These are phyloP conservation scores for Hypsopygia costalis DNA, from an alignment of 2,888 invertebrate species.

Conservation along the genomic window DNA sequence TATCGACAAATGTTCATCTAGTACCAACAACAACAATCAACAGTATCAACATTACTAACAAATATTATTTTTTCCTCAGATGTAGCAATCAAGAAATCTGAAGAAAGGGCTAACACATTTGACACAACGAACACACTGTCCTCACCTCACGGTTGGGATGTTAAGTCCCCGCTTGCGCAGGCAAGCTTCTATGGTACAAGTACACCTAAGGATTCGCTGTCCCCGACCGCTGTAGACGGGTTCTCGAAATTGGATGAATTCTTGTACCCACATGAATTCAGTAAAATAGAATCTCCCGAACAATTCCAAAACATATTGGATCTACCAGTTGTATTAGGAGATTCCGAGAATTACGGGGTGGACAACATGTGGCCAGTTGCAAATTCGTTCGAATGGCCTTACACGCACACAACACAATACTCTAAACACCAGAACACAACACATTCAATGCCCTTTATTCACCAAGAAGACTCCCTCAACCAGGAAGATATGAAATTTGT, in stretches of 20 bases:
- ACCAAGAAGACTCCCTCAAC: conserved; percentile 56
- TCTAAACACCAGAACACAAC: conserved; percentile 42
- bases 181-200: conserved; percentile 46
- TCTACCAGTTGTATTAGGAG: conserved; percentile 63
- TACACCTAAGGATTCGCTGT: conserved; percentile 45
- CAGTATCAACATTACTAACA: too few relatives aligned
- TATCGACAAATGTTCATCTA: background rate
- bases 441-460: conserved; percentile 58
- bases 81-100: conserved; percentile 42
- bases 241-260: conserved; percentile 39
- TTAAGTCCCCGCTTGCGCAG: conserved; percentile 53
- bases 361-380: conserved; percentile 10
- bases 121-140: conserved; percentile 66
- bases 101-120: conserved; percentile 62
- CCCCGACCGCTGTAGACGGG: conserved; percentile 44
- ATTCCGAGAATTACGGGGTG: conserved; percentile 15
- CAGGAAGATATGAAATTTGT: conserved; percentile 47
- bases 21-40: too few relatives aligned
- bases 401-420: conserved; percentile 42
- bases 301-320: conserved; percentile 58
- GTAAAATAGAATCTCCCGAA: conserved; percentile 46
- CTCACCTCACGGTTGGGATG: conserved; percentile 70
- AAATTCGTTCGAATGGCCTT: conserved; percentile 36
- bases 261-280: conserved; percentile 23
- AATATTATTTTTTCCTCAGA: conserved; percentile 38